Conservation (phyloP, 2,888 invertebrate species). For the Tromatobia lineatoria region DNA sequence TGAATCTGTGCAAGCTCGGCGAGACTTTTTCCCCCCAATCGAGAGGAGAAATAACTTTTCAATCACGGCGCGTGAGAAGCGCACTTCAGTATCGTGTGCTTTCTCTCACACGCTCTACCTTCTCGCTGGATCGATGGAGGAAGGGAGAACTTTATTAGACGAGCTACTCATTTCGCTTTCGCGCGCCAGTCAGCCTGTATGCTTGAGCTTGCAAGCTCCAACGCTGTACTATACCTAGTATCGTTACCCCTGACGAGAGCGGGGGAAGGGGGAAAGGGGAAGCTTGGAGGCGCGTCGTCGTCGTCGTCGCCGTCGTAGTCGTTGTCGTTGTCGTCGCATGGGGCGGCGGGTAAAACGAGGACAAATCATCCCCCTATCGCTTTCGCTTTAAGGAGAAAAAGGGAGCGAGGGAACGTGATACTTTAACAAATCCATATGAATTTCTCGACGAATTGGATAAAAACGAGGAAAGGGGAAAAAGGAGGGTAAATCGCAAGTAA, state of each 20-base stretch:
- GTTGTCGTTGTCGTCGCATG: slow-evolving; percentile 55
- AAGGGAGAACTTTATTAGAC: slow-evolving; percentile 52
- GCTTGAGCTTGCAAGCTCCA: slow-evolving; percentile 45
- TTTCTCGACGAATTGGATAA: slow-evolving; percentile 26
- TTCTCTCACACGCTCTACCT: slow-evolving; percentile 26
- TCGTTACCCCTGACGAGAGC: slow-evolving; percentile 15
- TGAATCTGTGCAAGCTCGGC: neutral
- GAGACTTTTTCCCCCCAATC: neutral
- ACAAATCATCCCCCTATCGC: slow-evolving; percentile 59
- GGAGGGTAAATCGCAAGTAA: neutral
- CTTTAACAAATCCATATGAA: slow-evolving; percentile 50
- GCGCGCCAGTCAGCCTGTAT: slow-evolving; percentile 25
- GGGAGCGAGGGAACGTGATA: slow-evolving; percentile 37
- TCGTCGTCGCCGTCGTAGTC: slow-evolving; percentile 1
- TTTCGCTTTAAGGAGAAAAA: slow-evolving; percentile 37
- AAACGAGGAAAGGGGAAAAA: neutral
- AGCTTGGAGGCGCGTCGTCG: neutral
- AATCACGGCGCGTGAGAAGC: slow-evolving; percentile 37
- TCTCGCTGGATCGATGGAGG: slow-evolving; percentile 40
- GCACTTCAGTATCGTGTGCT: slow-evolving; percentile 13
- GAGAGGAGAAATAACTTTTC: slow-evolving; percentile 51
- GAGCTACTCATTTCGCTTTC: slow-evolving; percentile 57
- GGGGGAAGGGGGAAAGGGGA: neutral
- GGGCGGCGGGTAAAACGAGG: slow-evolving; percentile 54
- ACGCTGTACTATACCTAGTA: slow-evolving; percentile 21